Conservation (phyloP, 1,140 invertebrate genomes). For the Drosophila setifemur region DNA sequence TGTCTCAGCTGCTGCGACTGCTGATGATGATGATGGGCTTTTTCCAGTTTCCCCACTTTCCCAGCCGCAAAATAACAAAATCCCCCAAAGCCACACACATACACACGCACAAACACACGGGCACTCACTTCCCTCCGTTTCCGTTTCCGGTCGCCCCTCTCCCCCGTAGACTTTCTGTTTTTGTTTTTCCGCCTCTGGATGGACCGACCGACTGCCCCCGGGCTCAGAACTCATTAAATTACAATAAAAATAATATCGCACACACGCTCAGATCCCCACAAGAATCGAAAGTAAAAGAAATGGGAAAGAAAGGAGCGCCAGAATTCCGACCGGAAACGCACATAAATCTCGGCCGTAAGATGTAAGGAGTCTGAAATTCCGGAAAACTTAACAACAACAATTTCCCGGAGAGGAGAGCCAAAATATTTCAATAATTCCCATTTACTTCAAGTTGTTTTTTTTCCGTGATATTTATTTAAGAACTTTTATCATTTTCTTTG, state of each 20-base stretch:
- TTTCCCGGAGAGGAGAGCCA: background rate
- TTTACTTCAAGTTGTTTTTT: background rate
- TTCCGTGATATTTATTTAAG: background rate
- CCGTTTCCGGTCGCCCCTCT: too few species aligned
- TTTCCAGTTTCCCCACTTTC: conserved; percentile 15
- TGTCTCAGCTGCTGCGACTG: conserved; percentile 27
- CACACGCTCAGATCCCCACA: background rate
- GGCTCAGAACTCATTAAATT: conserved; percentile 70
- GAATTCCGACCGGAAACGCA: conserved; percentile 4
- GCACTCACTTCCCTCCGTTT: background rate
- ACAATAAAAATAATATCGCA: conserved; percentile 47
- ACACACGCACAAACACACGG: background rate
- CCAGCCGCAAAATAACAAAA: conserved; percentile 19
- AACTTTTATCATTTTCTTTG: too few species aligned
- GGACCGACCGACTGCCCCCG: conserved; percentile 6
- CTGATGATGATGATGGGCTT: conserved; percentile 35
- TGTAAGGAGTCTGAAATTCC: background rate
- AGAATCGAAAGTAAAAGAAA: too few species aligned
- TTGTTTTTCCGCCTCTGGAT: too few species aligned
- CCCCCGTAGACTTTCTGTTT: too few species aligned
- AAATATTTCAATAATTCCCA: background rate
- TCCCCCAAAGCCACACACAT: conserved; percentile 9
- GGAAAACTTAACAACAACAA: conserved; percentile 8
- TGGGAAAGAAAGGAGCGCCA: background rate
- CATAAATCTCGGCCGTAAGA: conserved; percentile 11